A percentile compares a stretch with the other conserved stretches of the same genome.
phyloP scores from a whole-genome alignment of 2,888 invertebrate species.

The Nomada ruficornis region DNA sequence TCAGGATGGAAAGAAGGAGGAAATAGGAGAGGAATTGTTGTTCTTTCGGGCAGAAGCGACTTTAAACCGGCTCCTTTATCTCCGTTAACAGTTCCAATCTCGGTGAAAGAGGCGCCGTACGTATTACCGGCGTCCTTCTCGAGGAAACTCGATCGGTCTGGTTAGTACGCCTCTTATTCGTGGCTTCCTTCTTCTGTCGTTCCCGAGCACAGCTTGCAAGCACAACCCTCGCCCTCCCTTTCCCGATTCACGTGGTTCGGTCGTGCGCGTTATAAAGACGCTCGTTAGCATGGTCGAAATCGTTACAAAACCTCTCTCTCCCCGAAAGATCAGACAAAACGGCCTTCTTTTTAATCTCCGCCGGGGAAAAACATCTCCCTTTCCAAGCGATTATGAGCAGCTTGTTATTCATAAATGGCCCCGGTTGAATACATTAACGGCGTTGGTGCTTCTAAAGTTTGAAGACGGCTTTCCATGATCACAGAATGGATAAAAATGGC shows the following conservation, averaged over 20 bases:
- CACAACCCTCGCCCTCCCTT: neutral
- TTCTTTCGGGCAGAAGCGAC: constrained; percentile 57
- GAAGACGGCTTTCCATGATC: constrained; percentile 16
- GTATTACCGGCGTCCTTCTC: constrained; percentile 49
- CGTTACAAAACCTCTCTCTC: neutral
- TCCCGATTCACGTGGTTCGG: neutral
- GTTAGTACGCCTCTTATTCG: constrained; percentile 53
- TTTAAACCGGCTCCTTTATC: constrained; percentile 68
- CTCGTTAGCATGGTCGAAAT: neutral
- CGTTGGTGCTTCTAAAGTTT: constrained; percentile 9
- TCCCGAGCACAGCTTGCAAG: neutral
- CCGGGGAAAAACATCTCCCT: neutral
- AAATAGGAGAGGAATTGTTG: constrained; percentile 49
- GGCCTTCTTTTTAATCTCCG: neutral
- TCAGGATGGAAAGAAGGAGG: constrained; percentile 2
- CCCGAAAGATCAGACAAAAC: neutral
- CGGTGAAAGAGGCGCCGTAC: constrained; percentile 47
- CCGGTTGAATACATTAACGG: constrained; percentile 21
- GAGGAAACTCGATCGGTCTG: constrained; percentile 59
- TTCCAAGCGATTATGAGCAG: neutral
- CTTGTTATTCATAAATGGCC: constrained; percentile 25
- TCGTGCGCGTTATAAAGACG: neutral
- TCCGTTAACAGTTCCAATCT: constrained; percentile 65
- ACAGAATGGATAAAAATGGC: constrained; percentile 50
- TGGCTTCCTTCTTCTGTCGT: constrained; percentile 27